These are phyloP conservation scores for Daktulosphaira vitifoliae DNA, from an alignment of 1,140 invertebrate species.

Conservation along the genomic window DNA sequence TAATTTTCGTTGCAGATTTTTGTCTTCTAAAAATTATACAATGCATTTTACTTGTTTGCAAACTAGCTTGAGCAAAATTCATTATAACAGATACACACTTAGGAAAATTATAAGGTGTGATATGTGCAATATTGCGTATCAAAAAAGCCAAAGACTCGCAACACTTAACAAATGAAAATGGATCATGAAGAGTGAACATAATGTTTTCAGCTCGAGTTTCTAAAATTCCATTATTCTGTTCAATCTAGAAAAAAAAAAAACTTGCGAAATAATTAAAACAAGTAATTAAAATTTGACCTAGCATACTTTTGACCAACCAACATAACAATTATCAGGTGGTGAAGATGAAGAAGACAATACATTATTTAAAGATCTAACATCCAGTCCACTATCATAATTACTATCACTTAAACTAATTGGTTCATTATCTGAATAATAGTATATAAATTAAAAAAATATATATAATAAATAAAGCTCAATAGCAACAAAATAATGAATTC, in stretches of 20 bases:
- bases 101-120: constrained; percentile 88
- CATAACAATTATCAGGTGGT: not conserved
- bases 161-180: constrained; percentile 73
- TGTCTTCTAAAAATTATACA: not conserved
- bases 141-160: constrained; percentile 88
- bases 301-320: constrained; percentile 3
- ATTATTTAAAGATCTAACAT: constrained; percentile 33
- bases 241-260: constrained; percentile 43
- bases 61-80: constrained; percentile 84
- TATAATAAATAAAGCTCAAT: too few species aligned
- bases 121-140: constrained; percentile 88
- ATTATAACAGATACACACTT: constrained; percentile 82
- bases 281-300: not conserved
- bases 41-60: constrained; percentile 41
- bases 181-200: constrained; percentile 55
- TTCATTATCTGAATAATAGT: constrained; percentile 12
- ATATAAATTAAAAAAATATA: not conserved
- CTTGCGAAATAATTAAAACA: not conserved
- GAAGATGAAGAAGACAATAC: not conserved
- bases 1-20: constrained; percentile 10
- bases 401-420: constrained; percentile 6
- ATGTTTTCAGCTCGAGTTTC: constrained; percentile 4
- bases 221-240: constrained; percentile 44
- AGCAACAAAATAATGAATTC: too few species aligned
- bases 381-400: constrained; percentile 26